Conservation (phyloP, 2,113 vertebrate genomes). For the Anguilla japonica region DNA sequence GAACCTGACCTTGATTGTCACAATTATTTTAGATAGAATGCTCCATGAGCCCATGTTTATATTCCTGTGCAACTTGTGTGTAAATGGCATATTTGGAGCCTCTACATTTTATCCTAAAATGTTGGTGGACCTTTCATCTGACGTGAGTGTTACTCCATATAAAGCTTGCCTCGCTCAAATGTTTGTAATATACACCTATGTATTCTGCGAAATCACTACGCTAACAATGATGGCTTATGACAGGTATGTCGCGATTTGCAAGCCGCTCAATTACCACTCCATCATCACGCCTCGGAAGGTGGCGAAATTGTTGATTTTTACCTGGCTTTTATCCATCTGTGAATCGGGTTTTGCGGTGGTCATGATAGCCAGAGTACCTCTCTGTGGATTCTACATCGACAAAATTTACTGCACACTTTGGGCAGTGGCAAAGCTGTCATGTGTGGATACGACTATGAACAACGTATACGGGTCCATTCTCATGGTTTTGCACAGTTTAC, state of each 20-base stretch:
- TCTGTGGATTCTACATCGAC: slow-evolving; percentile 40
- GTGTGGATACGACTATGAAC: slow-evolving; percentile 34
- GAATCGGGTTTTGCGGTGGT: not conserved
- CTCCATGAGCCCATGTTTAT: too few relatives aligned
- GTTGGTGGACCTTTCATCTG: too few relatives aligned
- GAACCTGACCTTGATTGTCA: slow-evolving; percentile 19
- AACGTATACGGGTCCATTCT: slow-evolving; percentile 46
- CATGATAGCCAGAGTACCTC: slow-evolving; percentile 15
- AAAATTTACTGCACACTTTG: slow-evolving; percentile 37
- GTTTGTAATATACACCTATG: slow-evolving; percentile 9
- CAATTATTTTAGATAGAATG: not conserved
- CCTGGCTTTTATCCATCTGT: slow-evolving; percentile 47
- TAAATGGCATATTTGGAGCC: too few relatives aligned
- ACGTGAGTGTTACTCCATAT: slow-evolving; percentile 16
- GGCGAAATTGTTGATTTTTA: slow-evolving; percentile 43
- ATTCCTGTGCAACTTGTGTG: too few relatives aligned
- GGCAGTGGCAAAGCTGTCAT: slow-evolving; percentile 23
- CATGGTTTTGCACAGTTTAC: not conserved
- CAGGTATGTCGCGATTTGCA: slow-evolving; percentile 62
- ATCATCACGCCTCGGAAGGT: slow-evolving; percentile 27
- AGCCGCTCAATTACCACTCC: slow-evolving; percentile 60
- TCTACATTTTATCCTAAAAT: too few relatives aligned
- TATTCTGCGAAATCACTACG: not conserved
- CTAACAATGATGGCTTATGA: slow-evolving; percentile 23
- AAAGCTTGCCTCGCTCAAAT: not conserved